Evolutionary conservation across 2,888 invertebrate genomes (phyloP).

Genomic region (Pelosia muscerda): DNA sequence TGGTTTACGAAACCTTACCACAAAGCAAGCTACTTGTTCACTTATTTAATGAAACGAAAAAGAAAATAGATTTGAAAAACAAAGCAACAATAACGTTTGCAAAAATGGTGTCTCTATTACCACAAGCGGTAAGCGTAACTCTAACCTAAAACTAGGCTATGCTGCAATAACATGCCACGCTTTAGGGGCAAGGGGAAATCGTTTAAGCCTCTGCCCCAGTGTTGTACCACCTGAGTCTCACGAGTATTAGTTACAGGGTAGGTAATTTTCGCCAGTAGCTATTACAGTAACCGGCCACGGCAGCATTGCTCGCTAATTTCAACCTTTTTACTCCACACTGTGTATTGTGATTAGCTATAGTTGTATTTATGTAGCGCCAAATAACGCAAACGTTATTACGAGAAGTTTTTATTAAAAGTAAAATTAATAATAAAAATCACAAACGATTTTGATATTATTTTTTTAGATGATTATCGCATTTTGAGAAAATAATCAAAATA

Average conservation of each 20-base stretch:
- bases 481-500: too few relatives aligned
- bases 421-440: background rate
- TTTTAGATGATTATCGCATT: too few relatives aligned
- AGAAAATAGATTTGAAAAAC: conserved; percentile 5
- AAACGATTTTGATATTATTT: background rate
- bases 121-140: conserved; percentile 52
- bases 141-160: conserved; percentile 69
- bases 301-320: conserved; percentile 48
- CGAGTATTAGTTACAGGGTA: conserved; percentile 56
- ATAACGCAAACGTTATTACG: background rate
- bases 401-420: background rate
- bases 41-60: background rate
- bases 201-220: conserved; percentile 72
- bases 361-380: conserved; percentile 19
- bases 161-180: conserved; percentile 64
- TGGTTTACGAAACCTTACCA: background rate
- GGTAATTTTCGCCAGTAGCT: conserved; percentile 68
- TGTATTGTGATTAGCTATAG: conserved; percentile 33
- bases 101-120: conserved; percentile 47
- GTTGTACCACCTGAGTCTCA: conserved; percentile 73
- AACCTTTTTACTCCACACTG: conserved; percentile 38
- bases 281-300: conserved; percentile 39
- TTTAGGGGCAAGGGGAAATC: conserved; percentile 68
- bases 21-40: background rate
- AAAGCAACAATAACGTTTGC: conserved; percentile 36